Evolutionary conservation across 2,888 invertebrate genomes (phyloP).

Genomic region (Synergus itoensis): DNA sequence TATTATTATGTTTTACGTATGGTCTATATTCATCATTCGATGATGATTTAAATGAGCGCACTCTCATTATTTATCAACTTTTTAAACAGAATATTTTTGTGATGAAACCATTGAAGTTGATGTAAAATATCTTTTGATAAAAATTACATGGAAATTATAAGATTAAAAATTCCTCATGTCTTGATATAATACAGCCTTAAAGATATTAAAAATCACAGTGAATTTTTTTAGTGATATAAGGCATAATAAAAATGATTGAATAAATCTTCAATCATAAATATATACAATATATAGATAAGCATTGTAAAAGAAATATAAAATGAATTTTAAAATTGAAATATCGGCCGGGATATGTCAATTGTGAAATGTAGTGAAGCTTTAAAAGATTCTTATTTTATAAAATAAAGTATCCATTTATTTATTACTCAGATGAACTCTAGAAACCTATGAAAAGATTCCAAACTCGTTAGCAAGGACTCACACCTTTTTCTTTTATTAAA

Average conservation of each 20-base stretch:
- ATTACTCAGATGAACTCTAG: too few species aligned
- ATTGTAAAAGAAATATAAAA: neutral
- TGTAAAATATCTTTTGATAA: neutral
- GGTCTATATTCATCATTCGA: neutral
- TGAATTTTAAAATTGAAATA: neutral
- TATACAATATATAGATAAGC: neutral
- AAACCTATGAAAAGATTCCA: too few species aligned
- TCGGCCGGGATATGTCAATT: too few species aligned
- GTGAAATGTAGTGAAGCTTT: too few species aligned
- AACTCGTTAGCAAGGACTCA: too few species aligned
- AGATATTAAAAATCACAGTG: neutral
- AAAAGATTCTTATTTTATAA: too few species aligned
- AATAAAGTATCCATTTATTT: too few species aligned
- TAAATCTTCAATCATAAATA: neutral
- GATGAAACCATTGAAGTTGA: neutral
- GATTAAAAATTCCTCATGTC: neutral
- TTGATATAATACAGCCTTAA: neutral
- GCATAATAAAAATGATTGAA: neutral
- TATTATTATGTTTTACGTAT: constrained; percentile 33
- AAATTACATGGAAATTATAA: neutral
- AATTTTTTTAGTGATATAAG: neutral
- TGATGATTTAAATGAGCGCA: neutral
- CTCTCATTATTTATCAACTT: neutral
- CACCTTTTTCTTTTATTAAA: too few species aligned
- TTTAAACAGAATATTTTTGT: neutral